Evolutionary conservation across 2,797 vertebrate genomes (phyloP).

Genomic region (Tamandua tetradactyla): DNA sequence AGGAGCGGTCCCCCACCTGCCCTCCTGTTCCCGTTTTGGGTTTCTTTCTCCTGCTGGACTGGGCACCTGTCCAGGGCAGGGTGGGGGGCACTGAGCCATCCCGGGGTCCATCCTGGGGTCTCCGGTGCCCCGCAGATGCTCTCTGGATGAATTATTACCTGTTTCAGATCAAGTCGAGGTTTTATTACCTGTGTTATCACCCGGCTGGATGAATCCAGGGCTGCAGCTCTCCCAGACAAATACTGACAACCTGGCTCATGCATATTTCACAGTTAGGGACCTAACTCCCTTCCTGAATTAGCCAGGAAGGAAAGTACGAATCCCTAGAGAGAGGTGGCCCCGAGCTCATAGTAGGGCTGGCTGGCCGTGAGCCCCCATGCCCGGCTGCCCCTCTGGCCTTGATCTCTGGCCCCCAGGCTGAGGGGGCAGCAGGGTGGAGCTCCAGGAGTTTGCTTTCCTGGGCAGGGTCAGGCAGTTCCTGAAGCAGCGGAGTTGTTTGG

Average conservation of each 20-base stretch:
- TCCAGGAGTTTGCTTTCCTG: constrained; percentile 63
- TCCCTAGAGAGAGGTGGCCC: background rate
- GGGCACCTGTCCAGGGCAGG: background rate
- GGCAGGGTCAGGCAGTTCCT: constrained; percentile 74
- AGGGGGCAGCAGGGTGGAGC: constrained; percentile 64
- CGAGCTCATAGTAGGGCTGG: background rate
- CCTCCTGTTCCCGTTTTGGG: background rate
- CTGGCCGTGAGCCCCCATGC: background rate
- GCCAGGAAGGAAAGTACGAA: background rate
- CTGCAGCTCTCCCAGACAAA: constrained; percentile 23
- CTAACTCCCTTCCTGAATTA: background rate
- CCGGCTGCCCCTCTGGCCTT: background rate
- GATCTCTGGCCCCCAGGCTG: background rate
- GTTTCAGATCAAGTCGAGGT: constrained; percentile 54
- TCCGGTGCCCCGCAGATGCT: background rate
- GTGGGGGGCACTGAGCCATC: background rate
- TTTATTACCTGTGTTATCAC: constrained; percentile 46
- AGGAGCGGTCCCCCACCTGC: background rate
- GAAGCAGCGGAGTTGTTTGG: constrained; percentile 66
- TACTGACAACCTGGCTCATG: background rate
- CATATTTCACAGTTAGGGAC: background rate
- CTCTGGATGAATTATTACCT: constrained; percentile 61
- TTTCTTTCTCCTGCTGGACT: background rate
- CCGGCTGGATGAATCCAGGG: constrained; percentile 47
- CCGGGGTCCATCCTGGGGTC: background rate